Evolutionary conservation across 2,888 invertebrate genomes (phyloP).

Genomic region (Nemoura dubitans): DNA sequence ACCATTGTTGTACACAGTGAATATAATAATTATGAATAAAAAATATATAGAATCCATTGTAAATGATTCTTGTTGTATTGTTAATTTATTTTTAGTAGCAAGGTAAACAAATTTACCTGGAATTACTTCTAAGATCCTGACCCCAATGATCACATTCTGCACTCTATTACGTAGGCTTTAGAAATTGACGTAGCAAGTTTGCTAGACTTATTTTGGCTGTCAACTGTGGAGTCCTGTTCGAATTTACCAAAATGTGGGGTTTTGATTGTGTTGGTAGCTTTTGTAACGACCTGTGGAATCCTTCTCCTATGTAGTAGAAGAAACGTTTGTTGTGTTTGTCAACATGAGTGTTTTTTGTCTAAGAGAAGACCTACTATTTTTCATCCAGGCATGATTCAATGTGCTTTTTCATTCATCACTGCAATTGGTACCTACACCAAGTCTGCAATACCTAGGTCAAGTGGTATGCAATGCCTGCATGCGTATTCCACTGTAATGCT

Average conservation of each 20-base stretch:
- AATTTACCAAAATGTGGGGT: not conserved
- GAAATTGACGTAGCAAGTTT: not conserved
- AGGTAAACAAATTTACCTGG: conserved; percentile 1
- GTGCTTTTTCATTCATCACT: not conserved
- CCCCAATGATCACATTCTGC: conserved; percentile 51
- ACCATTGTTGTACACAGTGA: conserved; percentile 52
- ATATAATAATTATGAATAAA: conserved; percentile 51
- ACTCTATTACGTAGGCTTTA: conserved; percentile 45
- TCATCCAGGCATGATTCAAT: not conserved
- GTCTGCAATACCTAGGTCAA: not conserved
- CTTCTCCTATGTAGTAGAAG: not conserved
- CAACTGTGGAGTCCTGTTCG: not conserved
- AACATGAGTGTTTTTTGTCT: too few relatives aligned
- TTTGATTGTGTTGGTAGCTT: not conserved
- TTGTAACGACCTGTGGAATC: not conserved
- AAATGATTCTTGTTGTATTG: conserved; percentile 48
- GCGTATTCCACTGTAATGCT: not conserved
- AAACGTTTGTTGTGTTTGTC: not conserved
- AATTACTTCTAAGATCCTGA: conserved; percentile 48
- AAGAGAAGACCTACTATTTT: not conserved
- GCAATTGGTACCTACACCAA: not conserved
- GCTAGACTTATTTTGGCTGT: not conserved
- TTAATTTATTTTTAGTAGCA: conserved; percentile 42
- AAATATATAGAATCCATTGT: conserved; percentile 52
- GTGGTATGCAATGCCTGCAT: not conserved